Conservation (phyloP, 35 echinoderm and acorn worm species). For the Antedon bifida region DNA sequence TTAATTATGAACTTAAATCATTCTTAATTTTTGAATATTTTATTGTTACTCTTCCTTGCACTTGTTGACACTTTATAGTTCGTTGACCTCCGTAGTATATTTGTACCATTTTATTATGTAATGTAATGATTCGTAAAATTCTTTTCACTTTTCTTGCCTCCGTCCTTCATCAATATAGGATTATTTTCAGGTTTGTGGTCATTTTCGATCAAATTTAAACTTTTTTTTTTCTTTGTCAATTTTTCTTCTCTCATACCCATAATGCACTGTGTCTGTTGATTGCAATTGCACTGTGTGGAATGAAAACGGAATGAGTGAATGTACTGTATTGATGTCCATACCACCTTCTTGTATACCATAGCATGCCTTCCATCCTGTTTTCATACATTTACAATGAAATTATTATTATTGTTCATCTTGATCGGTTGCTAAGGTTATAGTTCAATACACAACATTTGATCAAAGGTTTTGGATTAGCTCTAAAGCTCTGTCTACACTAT, state of each 20-base stretch:
- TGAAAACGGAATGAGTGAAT: background rate
- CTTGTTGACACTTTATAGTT: background rate
- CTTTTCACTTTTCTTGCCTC: background rate
- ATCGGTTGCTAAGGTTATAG: background rate
- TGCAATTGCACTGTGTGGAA: background rate
- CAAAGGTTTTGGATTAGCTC: too few relatives aligned
- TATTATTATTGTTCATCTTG: background rate
- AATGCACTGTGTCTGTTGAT: background rate
- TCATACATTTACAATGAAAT: background rate
- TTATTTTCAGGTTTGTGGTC: background rate
- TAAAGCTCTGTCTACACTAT: too few relatives aligned
- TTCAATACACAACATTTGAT: background rate
- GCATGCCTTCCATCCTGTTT: background rate
- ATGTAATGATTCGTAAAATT: background rate
- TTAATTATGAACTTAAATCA: too few relatives aligned
- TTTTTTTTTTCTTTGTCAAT: background rate
- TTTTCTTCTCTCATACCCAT: background rate
- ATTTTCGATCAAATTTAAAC: background rate
- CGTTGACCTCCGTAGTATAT: background rate
- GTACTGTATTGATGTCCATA: too few relatives aligned
- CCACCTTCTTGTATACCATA: background rate
- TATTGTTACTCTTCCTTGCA: background rate
- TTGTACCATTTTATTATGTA: background rate
- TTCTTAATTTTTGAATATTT: background rate
- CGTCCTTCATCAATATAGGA: background rate